Evolutionary conservation across 1,140 invertebrate species (phyloP), one percentile per base, ranked within the genome.

Genomic region (Reticulitermes speratus): DNA sequence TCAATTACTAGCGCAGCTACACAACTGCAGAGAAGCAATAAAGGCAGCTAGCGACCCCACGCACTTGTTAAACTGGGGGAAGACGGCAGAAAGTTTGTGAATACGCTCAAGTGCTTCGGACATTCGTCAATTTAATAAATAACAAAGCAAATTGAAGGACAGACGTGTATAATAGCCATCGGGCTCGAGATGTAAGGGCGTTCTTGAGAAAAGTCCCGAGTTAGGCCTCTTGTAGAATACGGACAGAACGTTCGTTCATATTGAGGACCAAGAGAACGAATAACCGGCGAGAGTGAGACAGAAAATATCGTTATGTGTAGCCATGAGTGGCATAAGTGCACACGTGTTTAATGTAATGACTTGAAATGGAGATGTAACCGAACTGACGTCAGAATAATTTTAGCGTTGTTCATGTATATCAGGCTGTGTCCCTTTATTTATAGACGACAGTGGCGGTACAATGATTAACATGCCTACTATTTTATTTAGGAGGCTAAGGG

Each of bases 71-170:
- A 55, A 16, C 14, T 55, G 65, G n/a, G n/a, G 25, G 65, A 30
- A 75, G 25, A 75, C 7, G 65, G 25, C 65, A 75, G 8, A 30
- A 75, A 75, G 25, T 75, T 75, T 75, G 25, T 75, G 65, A 75
- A 75, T 75, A 75, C 65, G 65, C 14, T 75, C 65, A 30, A 75
- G 65, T 75, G 65, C 25, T 30, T 75, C 65, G 65, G 65, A 75
- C 65, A 75, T 75, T 75, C 65, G 65, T 75, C 65, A 75, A 75
- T 75, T 30, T 75, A 75, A 75, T 75, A 75, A 75, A 75, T 75
- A 75, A 75, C 65, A 75, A 75, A 75, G 65, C 65, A 75, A 75
- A 75, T 8, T 75, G 65, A 30, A 75, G 65, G 52, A 55, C 52
- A 9, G 25, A 30, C 65, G 65, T 25, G 25, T n/a, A 14, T 75